Conservation (phyloP, 2,797 vertebrate species). For the Aselliscus stoliczkanus region DNA sequence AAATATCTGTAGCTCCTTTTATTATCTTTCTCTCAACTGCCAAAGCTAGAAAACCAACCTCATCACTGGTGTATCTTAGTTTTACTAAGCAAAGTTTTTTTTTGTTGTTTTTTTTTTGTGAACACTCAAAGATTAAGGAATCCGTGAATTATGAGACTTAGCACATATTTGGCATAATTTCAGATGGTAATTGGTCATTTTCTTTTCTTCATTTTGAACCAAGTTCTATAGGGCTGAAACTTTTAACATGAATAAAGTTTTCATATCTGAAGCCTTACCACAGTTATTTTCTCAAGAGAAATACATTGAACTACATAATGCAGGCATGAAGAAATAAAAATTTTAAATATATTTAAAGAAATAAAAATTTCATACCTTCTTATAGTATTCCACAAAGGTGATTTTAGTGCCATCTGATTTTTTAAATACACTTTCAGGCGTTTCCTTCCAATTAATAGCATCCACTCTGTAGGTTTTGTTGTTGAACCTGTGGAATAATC, state of each 20-base stretch:
- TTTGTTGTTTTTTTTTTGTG: neutral
- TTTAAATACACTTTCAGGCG: conserved; percentile 86
- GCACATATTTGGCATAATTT: neutral
- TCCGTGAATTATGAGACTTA: neutral
- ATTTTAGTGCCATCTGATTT: conserved; percentile 84
- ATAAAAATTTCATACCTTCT: conserved; percentile 42
- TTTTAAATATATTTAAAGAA: neutral
- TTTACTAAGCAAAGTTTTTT: neutral
- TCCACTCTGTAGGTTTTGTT: conserved; percentile 94
- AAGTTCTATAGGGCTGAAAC: neutral
- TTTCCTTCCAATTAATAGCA: conserved; percentile 89
- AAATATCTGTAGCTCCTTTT: neutral
- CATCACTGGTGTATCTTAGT: neutral
- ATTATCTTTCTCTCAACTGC: neutral
- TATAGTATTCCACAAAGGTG: conserved; percentile 88
- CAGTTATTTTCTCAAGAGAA: neutral
- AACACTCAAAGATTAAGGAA: neutral
- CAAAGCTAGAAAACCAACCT: neutral
- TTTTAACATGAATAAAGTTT: neutral
- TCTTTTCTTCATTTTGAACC: neutral
- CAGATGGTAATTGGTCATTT: neutral
- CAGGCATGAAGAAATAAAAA: neutral
- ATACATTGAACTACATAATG: neutral
- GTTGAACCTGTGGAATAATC: conserved; percentile 86
- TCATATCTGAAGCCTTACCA: neutral